Evolutionary conservation across 1,140 invertebrate genomes (phyloP).

Genomic region (Temnothorax curvispinosus): DNA sequence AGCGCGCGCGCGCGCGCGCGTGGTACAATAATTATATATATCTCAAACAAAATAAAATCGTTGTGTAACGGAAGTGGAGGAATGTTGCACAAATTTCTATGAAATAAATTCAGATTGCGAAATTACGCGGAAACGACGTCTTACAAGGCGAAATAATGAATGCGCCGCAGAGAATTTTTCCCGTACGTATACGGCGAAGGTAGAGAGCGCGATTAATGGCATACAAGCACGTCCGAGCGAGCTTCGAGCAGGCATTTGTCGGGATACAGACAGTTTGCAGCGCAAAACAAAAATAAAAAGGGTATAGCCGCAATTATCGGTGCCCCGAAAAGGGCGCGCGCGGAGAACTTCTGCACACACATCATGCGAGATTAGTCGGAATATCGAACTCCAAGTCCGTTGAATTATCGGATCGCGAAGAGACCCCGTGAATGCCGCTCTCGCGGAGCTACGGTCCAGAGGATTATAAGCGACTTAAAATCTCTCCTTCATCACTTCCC

Average conservation of each 20-base stretch:
- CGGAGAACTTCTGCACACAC: conserved; percentile 42
- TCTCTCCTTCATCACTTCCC: conserved; percentile 54
- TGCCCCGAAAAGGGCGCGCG: conserved; percentile 32
- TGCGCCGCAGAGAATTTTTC: conserved; percentile 3
- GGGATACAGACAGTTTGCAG: conserved; percentile 41
- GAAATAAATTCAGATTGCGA: neutral
- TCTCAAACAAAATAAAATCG: neutral
- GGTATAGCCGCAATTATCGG: conserved; percentile 45
- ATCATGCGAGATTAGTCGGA: conserved; percentile 57
- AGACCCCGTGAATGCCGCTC: conserved; percentile 31
- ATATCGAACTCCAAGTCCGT: conserved; percentile 39
- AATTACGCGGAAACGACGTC: conserved; percentile 16
- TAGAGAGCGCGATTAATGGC: conserved; percentile 42
- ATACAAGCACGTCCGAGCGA: conserved; percentile 25
- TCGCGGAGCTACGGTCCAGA: conserved; percentile 33
- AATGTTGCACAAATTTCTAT: neutral
- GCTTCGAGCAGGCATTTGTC: conserved; percentile 34
- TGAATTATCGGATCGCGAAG: conserved; percentile 55
- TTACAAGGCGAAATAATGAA: conserved; percentile 13
- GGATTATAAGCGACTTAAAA: conserved; percentile 61
- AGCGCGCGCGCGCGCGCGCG: neutral
- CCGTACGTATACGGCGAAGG: neutral
- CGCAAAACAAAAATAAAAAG: conserved; percentile 22
- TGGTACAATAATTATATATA: conserved; percentile 6
- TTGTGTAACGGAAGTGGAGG: neutral